Base-by-base conservation (phyloP, 2,888 invertebrate species). In the Scelioninae gen. 1 region DNA sequence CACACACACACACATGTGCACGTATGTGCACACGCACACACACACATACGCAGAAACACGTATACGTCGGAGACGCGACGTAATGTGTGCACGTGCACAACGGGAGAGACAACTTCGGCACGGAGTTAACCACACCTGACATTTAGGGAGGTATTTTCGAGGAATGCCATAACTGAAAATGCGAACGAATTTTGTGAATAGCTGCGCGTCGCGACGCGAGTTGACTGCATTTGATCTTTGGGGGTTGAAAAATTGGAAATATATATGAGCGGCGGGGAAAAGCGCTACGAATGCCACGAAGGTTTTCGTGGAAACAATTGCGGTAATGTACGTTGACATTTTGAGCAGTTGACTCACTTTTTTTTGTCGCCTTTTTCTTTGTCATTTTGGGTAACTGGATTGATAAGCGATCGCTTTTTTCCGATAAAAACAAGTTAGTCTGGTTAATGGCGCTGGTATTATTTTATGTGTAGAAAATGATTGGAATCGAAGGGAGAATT, bases 51-150 rank as follows among this genome's bases (percentile, higher is more conserved):
- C n/a, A n/a, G n/a, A n/a, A n/a, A n/a, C n/a, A n/a, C n/a, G n/a
- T n/a, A 32, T 32, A n/a, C 32, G 13, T 0, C 55, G n/a, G 29
- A 45, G 62, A 76, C 56, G 76, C 76, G 69, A 62, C 55, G 71
- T 76, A 66, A 66, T 58, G 78, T 66, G 79, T 72, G 66, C 65
- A 58, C 72, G 79, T 78, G 71, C 71, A 71, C 78, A 58, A 76
- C 69, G 55, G 13, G 23, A 15, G 74, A 69, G 65, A 76, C 81
- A 60, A 76, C 58, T 68, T 62, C 60, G 66, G 72, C 69, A 11
- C 66, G 65, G 76, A 82, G 76, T 82, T 82, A 76, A 72, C 82
- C 72, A 72, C 82, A 82, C 82, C 71, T 82, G 76, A 82, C 76
- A 72, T 76, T 76, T 72, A 60, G 76, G 66, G 49, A 72, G 66